These are phyloP conservation scores for Chlorocebus sabaeus DNA, from an alignment of 2,113 vertebrate species.

Conservation along the genomic window DNA sequence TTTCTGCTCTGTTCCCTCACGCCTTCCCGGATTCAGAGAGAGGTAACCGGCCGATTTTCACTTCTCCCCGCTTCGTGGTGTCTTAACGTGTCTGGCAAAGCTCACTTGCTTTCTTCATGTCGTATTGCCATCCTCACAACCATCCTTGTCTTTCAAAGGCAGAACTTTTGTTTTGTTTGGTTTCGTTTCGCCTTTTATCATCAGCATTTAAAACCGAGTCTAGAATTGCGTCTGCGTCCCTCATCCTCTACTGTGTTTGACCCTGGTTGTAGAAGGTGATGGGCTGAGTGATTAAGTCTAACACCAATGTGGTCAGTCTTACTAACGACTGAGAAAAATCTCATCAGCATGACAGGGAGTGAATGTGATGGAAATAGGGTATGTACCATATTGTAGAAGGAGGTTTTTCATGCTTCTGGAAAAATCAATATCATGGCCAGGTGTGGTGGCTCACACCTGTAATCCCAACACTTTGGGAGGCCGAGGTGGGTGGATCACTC, in stretches of 20 bases:
- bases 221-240: background rate
- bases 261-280: background rate
- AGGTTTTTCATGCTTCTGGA: background rate
- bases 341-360: background rate
- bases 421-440: background rate
- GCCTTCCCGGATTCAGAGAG: conserved; percentile 91
- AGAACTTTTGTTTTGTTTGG: background rate
- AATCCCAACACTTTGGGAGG: too few relatives aligned
- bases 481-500: too few relatives aligned
- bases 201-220: background rate
- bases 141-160: background rate
- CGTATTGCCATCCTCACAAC: background rate
- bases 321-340: background rate
- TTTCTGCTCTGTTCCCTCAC: conserved; percentile 85
- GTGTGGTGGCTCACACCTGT: too few relatives aligned
- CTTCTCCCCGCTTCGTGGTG: conserved; percentile 56
- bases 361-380: background rate
- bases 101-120: conserved; percentile 47
- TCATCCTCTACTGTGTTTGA: background rate
- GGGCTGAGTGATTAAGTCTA: background rate
- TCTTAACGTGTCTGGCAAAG: conserved; percentile 45
- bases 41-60: conserved; percentile 84
- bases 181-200: background rate
- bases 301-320: background rate
- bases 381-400: too few relatives aligned